Percentiles rank a stretch among this genome's conserved stretches.
These are phyloP conservation scores for Acyrthosiphon pisum DNA, from an alignment of 1,140 invertebrate genomes.

Conservation along the genomic window DNA sequence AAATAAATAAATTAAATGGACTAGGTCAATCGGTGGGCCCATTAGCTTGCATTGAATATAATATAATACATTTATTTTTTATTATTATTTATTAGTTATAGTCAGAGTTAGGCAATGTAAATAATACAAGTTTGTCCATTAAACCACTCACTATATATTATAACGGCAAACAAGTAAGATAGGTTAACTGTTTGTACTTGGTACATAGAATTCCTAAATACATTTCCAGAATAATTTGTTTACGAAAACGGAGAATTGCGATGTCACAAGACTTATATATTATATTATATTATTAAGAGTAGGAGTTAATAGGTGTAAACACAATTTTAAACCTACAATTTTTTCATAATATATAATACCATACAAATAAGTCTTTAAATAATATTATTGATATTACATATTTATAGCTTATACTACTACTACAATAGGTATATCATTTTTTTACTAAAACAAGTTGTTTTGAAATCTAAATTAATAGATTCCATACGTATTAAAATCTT, in stretches of 20 bases:
- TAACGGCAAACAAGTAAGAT: neutral
- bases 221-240: neutral
- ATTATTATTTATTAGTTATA: constrained; percentile 22
- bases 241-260: neutral
- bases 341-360: neutral
- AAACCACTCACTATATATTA: neutral
- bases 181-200: neutral
- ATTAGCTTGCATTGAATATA: neutral
- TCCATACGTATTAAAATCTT: too few species aligned
- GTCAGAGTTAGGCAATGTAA: neutral
- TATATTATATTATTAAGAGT: neutral
- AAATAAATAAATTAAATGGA: neutral
- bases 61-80: neutral
- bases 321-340: neutral
- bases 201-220: neutral
- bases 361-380: neutral
- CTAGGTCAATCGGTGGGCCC: neutral
- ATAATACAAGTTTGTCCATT: neutral
- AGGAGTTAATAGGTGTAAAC: too few species aligned
- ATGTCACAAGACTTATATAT: neutral
- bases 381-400: neutral
- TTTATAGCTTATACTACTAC: neutral
- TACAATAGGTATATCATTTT: neutral
- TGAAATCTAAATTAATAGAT: too few species aligned
- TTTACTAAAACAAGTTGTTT: too few species aligned